Conservation (phyloP, 2,888 invertebrate genomes). For the Ligdia adustata region DNA sequence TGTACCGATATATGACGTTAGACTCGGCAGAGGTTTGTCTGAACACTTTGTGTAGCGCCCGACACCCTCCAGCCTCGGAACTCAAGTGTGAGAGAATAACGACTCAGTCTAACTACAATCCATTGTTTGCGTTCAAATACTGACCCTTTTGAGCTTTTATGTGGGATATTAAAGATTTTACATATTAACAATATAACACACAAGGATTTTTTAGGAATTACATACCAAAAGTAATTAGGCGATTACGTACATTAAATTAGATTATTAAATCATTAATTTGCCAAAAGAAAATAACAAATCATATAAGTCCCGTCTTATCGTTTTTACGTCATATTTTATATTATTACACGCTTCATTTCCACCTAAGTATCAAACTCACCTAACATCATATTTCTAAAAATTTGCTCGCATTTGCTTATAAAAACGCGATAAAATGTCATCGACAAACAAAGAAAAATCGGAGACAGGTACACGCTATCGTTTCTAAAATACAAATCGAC, state of each 20-base stretch:
- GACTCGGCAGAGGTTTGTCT: conserved; percentile 61
- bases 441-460: conserved; percentile 44
- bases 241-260: too few relatives aligned
- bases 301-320: too few relatives aligned
- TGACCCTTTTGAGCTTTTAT: conserved; percentile 51
- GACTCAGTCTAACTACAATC: conserved; percentile 55
- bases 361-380: neutral
- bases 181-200: conserved; percentile 33
- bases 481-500: conserved; percentile 47
- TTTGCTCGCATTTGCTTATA: too few relatives aligned
- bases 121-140: conserved; percentile 66
- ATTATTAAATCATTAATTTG: too few relatives aligned
- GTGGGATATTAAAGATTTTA: conserved; percentile 45
- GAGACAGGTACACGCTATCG: conserved; percentile 32
- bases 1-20: conserved; percentile 75
- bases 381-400: too few relatives aligned
- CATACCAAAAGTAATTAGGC: conserved; percentile 17
- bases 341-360: conserved; percentile 18
- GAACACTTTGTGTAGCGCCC: conserved; percentile 62
- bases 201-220: conserved; percentile 24
- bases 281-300: too few relatives aligned
- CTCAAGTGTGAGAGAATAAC: conserved; percentile 62
- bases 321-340: too few relatives aligned
- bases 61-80: conserved; percentile 50
- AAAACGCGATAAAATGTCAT: conserved; percentile 28